Conservation (phyloP, 2,797 vertebrate genomes). For the Myripristis murdjan region DNA sequence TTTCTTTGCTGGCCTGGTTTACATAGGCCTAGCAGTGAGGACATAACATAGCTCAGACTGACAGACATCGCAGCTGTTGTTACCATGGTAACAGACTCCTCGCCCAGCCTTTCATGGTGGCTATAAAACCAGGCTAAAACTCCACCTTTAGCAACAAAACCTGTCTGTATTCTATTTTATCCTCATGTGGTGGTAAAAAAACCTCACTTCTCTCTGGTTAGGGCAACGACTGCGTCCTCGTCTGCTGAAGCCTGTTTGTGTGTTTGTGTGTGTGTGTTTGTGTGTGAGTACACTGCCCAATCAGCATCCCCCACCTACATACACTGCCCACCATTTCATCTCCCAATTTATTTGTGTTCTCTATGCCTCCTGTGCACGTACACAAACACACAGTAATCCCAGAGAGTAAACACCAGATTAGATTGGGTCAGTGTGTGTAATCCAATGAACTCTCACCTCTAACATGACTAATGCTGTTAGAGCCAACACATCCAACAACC, state of each 20-base stretch:
- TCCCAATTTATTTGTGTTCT: background rate
- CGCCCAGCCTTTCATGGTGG: background rate
- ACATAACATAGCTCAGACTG: constrained; percentile 7
- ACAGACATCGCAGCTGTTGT: constrained; percentile 17
- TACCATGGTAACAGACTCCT: constrained; percentile 45
- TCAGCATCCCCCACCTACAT: background rate
- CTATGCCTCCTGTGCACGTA: background rate
- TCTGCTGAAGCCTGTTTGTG: no score
- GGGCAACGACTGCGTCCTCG: no score
- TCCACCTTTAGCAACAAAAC: background rate
- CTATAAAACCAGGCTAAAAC: constrained; percentile 6
- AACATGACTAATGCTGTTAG: constrained; percentile 56
- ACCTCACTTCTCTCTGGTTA: background rate
- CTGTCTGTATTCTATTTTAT: background rate
- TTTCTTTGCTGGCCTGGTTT: constrained; percentile 26
- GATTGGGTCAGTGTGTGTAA: constrained; percentile 67
- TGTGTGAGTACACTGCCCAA: background rate
- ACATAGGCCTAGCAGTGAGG: constrained; percentile 28
- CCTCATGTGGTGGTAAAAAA: background rate
- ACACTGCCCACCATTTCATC: background rate
- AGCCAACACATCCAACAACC: constrained; percentile 39
- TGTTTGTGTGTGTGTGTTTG: background rate
- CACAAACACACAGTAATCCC: constrained; percentile 51
- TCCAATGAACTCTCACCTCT: constrained; percentile 74
- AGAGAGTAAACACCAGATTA: constrained; percentile 53